Percentiles rank a stretch among this genome's conserved stretches.
Conservation (phyloP, 1,140 invertebrate genomes). For the Drosophila yakuba region DNA sequence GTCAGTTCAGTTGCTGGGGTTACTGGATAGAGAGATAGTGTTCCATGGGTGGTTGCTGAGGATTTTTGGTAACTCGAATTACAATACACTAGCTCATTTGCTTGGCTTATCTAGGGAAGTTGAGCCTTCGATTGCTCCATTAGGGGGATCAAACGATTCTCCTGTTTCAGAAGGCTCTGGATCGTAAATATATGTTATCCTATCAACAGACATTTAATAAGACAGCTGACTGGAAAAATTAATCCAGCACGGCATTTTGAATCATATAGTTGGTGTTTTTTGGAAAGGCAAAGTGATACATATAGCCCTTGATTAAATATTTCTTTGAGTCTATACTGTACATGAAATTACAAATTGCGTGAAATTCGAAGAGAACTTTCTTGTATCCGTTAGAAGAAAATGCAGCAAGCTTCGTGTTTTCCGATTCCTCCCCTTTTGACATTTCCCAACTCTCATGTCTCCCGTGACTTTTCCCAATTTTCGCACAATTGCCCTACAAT, state of each 20-base stretch:
- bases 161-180: conserved; percentile 12
- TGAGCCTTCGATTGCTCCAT: conserved; percentile 37
- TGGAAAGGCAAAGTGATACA: too few relatives aligned
- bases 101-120: conserved; percentile 3
- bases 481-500: conserved; percentile 82
- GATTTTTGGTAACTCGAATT: conserved; percentile 11
- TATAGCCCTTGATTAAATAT: neutral
- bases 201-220: neutral
- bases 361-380: neutral
- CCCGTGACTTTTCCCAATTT: conserved; percentile 80
- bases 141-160: conserved; percentile 6
- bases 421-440: conserved; percentile 56
- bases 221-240: neutral
- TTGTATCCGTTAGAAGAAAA: neutral
- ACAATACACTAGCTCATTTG: conserved; percentile 11
- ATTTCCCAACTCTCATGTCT: conserved; percentile 39
- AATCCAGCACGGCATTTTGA: neutral
- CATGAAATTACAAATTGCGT: too few relatives aligned
- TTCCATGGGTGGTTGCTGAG: conserved; percentile 5
- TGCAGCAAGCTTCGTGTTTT: conserved; percentile 23
- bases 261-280: neutral
- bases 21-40: neutral
- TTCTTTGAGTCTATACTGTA: neutral
- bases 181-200: neutral
- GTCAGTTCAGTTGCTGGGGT: conserved; percentile 19